Evolutionary conservation across 2,888 invertebrate species (phyloP), one percentile per base, ranked within the genome.

Genomic region (Emmelina monodactyla): DNA sequence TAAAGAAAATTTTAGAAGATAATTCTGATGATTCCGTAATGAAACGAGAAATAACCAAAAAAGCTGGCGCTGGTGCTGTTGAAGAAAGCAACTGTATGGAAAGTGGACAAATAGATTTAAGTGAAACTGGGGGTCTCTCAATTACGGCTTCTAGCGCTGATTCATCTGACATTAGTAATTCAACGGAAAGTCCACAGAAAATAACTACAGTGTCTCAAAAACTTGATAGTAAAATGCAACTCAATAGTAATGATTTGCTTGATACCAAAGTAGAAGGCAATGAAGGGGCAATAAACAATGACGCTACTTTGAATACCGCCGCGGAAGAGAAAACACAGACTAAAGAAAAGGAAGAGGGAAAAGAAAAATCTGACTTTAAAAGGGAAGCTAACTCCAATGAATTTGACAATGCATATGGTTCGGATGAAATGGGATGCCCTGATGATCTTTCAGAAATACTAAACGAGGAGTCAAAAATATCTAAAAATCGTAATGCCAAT

Each of bases 31-130:
- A 54, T 2, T 47, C 28, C 22, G 43, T 69, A 14, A 69, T 58
- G 42, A 79, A 79, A 55, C 58, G 78, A 41, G 79, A 78, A 61
- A 76, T 76, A 34, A 75, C 70, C 4, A 78, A 78, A 40, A 79
- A 78, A 51, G 67, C 69, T 14, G 71, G 61, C 4, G 71, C 71
- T 19, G 71, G 61, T 5, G 71, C 71, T 19, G 58, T 65, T 14
- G 71, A 72, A 46, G 69, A 69, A 44, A 69, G 60, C 43, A 62
- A 52, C 46, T 57, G 48, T n/a, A 51, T 65, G n/a, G 70, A 72
- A 36, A 59, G 51, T 43, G 53, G 54, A 13, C 57, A 59, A 34
- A 57, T 62, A n/a, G 72, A 75, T 43, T 49, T 61, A 5, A 65
- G 50, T 46, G 70, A 72, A 55, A 64, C 66, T 45, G 58, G 53